Conservation (phyloP, 2,888 invertebrate genomes). For the Mimas tiliae region DNA sequence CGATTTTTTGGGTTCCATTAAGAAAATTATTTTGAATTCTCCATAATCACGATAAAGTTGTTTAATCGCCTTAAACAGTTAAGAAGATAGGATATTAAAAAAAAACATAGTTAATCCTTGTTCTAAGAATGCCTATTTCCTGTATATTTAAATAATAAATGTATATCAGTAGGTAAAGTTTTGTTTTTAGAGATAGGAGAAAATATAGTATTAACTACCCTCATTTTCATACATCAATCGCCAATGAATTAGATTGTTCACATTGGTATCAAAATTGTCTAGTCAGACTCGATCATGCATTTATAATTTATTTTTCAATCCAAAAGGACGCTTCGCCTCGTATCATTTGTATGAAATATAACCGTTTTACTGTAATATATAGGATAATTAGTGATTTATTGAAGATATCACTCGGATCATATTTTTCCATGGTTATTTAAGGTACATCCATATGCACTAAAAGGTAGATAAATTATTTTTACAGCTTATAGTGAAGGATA, state of each 20-base stretch:
- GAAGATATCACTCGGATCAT: slow-evolving; percentile 67
- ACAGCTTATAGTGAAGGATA: slow-evolving; percentile 11
- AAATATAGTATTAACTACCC: slow-evolving; percentile 5
- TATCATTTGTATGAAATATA: slow-evolving; percentile 76
- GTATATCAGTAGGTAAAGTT: background rate
- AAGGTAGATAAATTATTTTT: slow-evolving; percentile 23
- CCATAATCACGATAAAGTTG: background rate
- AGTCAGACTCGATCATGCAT: slow-evolving; percentile 76
- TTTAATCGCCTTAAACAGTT: background rate
- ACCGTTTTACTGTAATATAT: slow-evolving; percentile 57
- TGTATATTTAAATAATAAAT: slow-evolving; percentile 10
- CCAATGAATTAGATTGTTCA: slow-evolving; percentile 32
- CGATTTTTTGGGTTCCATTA: background rate
- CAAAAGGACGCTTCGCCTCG: slow-evolving; percentile 45
- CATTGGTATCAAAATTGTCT: slow-evolving; percentile 69
- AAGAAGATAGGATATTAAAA: too few species aligned
- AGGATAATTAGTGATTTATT: slow-evolving; percentile 55
- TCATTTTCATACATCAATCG: slow-evolving; percentile 4
- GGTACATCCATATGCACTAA: slow-evolving; percentile 29
- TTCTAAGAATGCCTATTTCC: background rate
- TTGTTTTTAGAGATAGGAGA: background rate
- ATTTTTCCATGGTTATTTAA: slow-evolving; percentile 75
- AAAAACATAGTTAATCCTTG: background rate
- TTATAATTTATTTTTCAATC: slow-evolving; percentile 74
- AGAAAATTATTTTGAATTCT: background rate